A percentile compares a stretch with the other conserved stretches of the same genome.
phyloP scores from a whole-genome alignment of 2,888 invertebrate species.

The Phymatocera aterrima region DNA sequence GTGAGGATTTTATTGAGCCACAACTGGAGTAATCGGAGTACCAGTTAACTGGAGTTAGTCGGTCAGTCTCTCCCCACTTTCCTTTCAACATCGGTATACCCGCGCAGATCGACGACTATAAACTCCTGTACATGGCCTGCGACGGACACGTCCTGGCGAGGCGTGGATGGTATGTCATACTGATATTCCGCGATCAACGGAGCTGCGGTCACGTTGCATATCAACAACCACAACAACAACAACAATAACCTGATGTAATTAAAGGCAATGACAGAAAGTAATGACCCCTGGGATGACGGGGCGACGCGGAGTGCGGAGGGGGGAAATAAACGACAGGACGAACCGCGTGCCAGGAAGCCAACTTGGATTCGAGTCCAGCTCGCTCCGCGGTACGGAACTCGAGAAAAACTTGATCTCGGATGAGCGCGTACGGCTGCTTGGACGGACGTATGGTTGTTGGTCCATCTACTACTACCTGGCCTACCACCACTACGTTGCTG shows the following conservation, averaged over 20 bases:
- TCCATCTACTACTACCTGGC: conserved; percentile 49
- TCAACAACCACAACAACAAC: conserved; percentile 54
- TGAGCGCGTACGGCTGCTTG: conserved; percentile 62
- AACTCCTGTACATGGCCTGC: background rate
- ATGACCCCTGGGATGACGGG: conserved; percentile 52
- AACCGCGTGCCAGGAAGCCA: conserved; percentile 73
- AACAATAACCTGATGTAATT: conserved; percentile 60
- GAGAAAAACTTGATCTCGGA: conserved; percentile 73
- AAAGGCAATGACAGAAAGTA: conserved; percentile 62
- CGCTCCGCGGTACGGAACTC: conserved; percentile 56
- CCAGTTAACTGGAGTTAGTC: conserved; percentile 16
- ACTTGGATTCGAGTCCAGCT: conserved; percentile 67
- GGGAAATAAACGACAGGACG: conserved; percentile 59
- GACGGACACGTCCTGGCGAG: background rate
- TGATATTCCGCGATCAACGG: conserved; percentile 27
- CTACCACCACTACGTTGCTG: conserved; percentile 49
- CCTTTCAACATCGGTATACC: background rate
- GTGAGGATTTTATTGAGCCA: conserved; percentile 9
- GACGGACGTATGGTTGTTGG: conserved; percentile 53
- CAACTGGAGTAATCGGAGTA: conserved; percentile 38
- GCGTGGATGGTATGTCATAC: background rate
- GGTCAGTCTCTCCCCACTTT: conserved; percentile 10
- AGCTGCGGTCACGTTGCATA: conserved; percentile 58
- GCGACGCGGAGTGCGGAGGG: conserved; percentile 36
- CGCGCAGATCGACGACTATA: background rate